A percentile compares a stretch with the other conserved stretches of the same genome.
These are phyloP conservation scores for Stegostoma tigrinum DNA, from an alignment of 2,113 vertebrate genomes.

Conservation along the genomic window DNA sequence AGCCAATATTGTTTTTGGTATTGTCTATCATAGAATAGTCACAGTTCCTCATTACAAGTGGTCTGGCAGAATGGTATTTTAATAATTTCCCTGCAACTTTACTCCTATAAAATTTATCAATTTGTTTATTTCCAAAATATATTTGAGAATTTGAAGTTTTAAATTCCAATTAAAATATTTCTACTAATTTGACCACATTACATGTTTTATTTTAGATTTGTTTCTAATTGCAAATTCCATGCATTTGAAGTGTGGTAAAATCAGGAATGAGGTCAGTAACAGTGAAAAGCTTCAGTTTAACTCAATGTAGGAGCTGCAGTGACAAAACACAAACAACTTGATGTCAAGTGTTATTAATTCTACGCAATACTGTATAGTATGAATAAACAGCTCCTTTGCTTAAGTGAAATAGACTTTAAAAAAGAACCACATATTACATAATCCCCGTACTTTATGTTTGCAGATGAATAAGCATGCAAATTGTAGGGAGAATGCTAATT, in stretches of 20 bases:
- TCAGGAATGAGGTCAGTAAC: not conserved
- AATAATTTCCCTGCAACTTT: no score
- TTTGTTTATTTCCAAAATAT: no score
- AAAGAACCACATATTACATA: not conserved
- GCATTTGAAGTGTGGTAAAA: not conserved
- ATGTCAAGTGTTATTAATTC: not conserved
- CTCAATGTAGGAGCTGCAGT: not conserved
- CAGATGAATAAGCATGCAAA: not conserved
- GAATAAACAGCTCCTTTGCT: not conserved
- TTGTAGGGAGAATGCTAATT: not conserved
- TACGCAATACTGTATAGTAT: not conserved
- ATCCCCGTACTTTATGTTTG: not conserved
- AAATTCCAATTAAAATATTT: no score
- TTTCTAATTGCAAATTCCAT: not conserved
- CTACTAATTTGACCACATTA: no score
- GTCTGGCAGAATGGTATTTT: no score
- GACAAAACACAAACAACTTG: not conserved
- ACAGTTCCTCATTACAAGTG: no score
- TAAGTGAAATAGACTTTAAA: not conserved
- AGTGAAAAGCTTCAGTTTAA: not conserved
- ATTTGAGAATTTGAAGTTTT: no score
- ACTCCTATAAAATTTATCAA: no score
- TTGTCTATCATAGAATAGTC: no score
- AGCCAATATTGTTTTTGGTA: no score
- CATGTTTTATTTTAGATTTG: no score